A percentile compares a stretch with the other conserved stretches of the same genome.
Evolutionary conservation across 2,797 vertebrate species (phyloP).

Genomic region (Coccyzus lansbergi): DNA sequence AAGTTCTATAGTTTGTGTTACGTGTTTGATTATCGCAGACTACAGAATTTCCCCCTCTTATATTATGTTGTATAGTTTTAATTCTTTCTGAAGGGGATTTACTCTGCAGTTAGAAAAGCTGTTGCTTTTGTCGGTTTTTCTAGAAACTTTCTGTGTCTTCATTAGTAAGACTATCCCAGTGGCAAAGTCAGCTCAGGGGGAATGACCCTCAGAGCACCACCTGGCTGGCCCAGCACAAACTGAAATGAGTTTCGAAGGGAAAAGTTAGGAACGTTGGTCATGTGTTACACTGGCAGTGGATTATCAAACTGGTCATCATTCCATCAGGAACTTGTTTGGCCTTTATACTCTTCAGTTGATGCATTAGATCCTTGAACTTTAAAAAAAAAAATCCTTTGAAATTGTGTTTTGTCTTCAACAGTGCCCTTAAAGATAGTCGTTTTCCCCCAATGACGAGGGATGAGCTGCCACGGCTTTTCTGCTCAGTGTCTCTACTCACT

Average conservation of each 20-base stretch:
- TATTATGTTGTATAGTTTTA: neutral
- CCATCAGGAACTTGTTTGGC: neutral
- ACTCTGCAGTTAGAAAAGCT: neutral
- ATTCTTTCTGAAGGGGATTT: neutral
- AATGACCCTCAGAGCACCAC: constrained; percentile 1
- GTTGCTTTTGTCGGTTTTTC: neutral
- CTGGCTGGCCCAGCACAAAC: neutral
- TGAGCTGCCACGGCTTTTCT: constrained; percentile 99
- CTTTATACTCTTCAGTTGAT: constrained; percentile 33
- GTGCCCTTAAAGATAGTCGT: constrained; percentile 99
- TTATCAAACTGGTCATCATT: constrained; percentile 14
- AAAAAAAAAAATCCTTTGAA: constrained; percentile 47
- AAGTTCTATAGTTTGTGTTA: neutral
- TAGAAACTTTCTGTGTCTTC: neutral
- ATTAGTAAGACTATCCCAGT: constrained; percentile 13
- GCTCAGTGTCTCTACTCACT: constrained; percentile 99
- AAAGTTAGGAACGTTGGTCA: neutral
- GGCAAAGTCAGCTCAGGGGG: constrained; percentile 2
- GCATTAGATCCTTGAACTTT: constrained; percentile 12
- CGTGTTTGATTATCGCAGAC: neutral
- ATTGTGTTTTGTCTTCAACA: constrained; percentile 78
- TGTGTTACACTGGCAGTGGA: neutral
- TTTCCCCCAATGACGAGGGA: constrained; percentile 99
- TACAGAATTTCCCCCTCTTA: neutral
- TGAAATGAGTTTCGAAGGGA: neutral